These are phyloP conservation scores for Stenichneumon culpator DNA, from an alignment of 2,888 invertebrate species.

Conservation along the genomic window DNA sequence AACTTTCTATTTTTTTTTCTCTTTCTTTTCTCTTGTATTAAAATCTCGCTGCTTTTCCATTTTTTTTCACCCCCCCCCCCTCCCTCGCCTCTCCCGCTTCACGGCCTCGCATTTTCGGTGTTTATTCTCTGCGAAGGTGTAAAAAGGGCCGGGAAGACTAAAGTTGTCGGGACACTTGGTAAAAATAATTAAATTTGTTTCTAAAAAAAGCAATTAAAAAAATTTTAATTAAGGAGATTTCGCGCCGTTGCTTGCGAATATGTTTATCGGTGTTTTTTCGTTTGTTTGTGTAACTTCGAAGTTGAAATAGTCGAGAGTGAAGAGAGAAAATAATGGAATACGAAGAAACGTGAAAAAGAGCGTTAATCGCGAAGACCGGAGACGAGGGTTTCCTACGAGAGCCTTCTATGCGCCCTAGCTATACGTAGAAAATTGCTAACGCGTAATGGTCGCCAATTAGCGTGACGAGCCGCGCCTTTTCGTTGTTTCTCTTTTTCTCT, in stretches of 20 bases:
- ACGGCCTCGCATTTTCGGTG: neutral
- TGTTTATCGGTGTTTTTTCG: neutral
- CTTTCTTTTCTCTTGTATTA: conserved; percentile 20
- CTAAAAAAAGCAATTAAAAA: neutral
- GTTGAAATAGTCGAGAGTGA: neutral
- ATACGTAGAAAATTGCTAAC: conserved; percentile 75
- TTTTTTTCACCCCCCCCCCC: neutral
- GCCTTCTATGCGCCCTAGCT: conserved; percentile 64
- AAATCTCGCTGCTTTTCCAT: neutral
- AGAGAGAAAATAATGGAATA: conserved; percentile 6
- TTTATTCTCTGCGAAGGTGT: conserved; percentile 1
- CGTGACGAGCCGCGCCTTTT: conserved; percentile 72
- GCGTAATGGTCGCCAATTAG: conserved; percentile 78
- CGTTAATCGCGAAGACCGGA: conserved; percentile 25
- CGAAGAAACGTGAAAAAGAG: conserved; percentile 49
- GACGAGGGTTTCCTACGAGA: conserved; percentile 24
- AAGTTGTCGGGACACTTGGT: neutral
- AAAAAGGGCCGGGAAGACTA: neutral
- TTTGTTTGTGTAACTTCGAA: neutral
- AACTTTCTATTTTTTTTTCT: neutral
- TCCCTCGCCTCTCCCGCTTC: conserved; percentile 1
- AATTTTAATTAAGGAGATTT: neutral
- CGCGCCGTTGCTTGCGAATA: neutral
- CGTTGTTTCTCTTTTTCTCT: conserved; percentile 33
- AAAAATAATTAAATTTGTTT: neutral